phyloP scores from a whole-genome alignment of 2,888 invertebrate species.

The Yponomeuta cagnagella region DNA sequence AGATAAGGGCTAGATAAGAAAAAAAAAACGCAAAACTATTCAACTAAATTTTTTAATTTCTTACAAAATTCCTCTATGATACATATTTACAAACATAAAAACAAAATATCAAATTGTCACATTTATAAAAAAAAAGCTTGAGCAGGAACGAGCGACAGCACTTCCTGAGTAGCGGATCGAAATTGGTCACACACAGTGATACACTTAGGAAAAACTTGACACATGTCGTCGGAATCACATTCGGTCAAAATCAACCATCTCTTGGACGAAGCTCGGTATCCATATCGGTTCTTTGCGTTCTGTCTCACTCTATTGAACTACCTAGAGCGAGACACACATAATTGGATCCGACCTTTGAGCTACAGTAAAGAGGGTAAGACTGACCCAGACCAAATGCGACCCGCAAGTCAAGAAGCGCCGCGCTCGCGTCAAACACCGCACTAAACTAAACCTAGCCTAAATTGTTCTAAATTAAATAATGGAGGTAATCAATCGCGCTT shows the following conservation, averaged over 20 bases:
- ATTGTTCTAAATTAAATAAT: conserved; percentile 81
- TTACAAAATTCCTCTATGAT: conserved; percentile 71
- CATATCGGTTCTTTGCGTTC: too few species aligned
- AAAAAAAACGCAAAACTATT: conserved; percentile 39
- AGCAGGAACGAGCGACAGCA: conserved; percentile 32
- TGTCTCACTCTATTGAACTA: too few species aligned
- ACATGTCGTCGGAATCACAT: too few species aligned
- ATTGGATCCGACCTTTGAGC: not conserved
- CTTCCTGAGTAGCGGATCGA: not conserved
- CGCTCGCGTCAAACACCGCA: conserved; percentile 4
- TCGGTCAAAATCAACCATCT: too few species aligned
- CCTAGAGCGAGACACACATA: too few species aligned
- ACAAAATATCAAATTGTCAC: conserved; percentile 64
- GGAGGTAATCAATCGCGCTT: conserved; percentile 92
- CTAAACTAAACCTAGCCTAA: conserved; percentile 23
- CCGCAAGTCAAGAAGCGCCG: not conserved
- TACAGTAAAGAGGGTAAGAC: too few species aligned
- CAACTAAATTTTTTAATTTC: conserved; percentile 66
- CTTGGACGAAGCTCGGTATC: too few species aligned
- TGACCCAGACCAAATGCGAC: not conserved
- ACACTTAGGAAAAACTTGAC: not conserved
- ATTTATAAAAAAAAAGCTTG: conserved; percentile 57
- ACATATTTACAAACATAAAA: conserved; percentile 75
- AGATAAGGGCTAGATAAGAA: conserved; percentile 10
- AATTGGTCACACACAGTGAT: not conserved